These are phyloP conservation scores for Nomada ferruginata DNA, from an alignment of 2,888 invertebrate species.

Conservation along the genomic window DNA sequence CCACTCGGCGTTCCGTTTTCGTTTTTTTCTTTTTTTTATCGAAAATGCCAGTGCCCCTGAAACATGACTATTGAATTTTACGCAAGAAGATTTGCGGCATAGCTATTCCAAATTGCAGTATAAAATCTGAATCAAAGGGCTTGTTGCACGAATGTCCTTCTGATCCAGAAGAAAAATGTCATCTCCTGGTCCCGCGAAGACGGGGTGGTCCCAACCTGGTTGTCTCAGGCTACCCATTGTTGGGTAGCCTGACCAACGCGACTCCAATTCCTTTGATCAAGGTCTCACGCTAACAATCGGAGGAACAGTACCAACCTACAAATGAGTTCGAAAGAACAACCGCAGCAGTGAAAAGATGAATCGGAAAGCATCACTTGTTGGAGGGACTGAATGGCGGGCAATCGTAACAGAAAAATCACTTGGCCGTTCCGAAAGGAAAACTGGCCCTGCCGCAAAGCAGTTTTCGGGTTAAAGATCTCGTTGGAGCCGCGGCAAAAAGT, in stretches of 20 bases:
- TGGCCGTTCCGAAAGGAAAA: slow-evolving; percentile 51
- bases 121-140: neutral
- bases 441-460: slow-evolving; percentile 58
- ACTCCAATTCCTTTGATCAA: neutral
- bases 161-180: slow-evolving; percentile 16
- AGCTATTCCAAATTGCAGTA: neutral
- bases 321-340: neutral
- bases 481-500: slow-evolving; percentile 76
- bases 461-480: slow-evolving; percentile 71
- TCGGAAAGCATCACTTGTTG: neutral
- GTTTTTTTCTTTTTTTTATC: neutral
- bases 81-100: neutral
- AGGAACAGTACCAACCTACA: neutral
- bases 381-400: slow-evolving; percentile 2
- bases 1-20: neutral
- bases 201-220: no score
- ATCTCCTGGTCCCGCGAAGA: no score
- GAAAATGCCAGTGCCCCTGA: neutral
- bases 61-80: neutral
- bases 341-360: neutral
- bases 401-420: slow-evolving; percentile 49
- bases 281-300: neutral
- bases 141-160: slow-evolving; percentile 16
- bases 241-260: no score
- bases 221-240: no score